Evolutionary conservation across 1,140 invertebrate genomes (phyloP).

Genomic region (Paracyclopina nana): DNA sequence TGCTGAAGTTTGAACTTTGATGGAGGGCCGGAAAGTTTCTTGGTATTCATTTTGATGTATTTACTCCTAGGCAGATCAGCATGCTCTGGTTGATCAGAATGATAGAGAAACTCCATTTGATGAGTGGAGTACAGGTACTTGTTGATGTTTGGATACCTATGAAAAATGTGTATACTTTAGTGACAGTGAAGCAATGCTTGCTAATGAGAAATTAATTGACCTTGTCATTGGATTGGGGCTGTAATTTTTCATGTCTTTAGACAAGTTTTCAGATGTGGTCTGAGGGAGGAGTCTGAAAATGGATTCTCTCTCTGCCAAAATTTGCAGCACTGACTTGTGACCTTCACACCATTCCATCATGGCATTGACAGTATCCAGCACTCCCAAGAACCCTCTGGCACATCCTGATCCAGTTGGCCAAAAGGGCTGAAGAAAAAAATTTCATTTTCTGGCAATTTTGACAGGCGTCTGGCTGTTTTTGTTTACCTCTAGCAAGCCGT

Average conservation of each 20-base stretch:
- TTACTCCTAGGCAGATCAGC: background rate
- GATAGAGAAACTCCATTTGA: background rate
- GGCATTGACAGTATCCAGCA: conserved; percentile 88
- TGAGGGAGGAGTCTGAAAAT: conserved; percentile 75
- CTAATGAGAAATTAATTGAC: background rate
- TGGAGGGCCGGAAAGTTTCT: too few species aligned
- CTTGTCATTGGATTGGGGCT: conserved; percentile 2
- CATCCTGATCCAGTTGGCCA: conserved; percentile 97
- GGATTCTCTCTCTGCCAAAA: conserved; percentile 80
- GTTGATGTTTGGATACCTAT: background rate
- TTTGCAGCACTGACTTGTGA: conserved; percentile 43
- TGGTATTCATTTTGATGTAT: background rate
- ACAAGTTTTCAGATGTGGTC: conserved; percentile 86
- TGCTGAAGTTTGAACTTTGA: too few species aligned
- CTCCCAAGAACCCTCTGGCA: conserved; percentile 84
- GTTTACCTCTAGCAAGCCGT: conserved; percentile 59
- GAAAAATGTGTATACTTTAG: background rate
- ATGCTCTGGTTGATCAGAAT: background rate
- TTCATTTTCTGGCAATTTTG: background rate
- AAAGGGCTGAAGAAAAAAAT: conserved; percentile 41
- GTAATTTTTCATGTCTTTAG: conserved; percentile 34
- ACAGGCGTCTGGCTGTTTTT: background rate
- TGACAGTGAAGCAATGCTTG: background rate
- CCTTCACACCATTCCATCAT: conserved; percentile 59
- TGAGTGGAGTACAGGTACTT: background rate